Evolutionary conservation across 2,113 vertebrate species (phyloP), one percentile per base, ranked within the genome.

Genomic region (Anas platyrhynchos): DNA sequence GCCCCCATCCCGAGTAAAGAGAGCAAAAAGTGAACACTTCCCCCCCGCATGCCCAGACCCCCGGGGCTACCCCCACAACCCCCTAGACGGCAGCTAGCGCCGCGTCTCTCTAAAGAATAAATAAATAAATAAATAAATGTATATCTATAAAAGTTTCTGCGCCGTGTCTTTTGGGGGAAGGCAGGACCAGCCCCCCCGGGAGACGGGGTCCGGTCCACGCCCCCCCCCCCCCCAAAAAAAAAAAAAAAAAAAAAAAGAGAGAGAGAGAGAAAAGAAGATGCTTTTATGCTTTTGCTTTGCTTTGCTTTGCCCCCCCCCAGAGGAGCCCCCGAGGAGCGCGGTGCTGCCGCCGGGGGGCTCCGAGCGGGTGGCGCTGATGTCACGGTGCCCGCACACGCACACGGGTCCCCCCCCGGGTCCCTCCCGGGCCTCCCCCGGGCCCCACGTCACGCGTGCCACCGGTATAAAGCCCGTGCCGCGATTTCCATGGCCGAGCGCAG

Each of bases 371-470:
- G 93, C 94, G 97, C 92, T 98, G 97, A 97, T 97, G 97, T 98
- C 97, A 98, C 87, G 74, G 59, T 83, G 92, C 74, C 95, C 69
- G 94, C 85, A 63, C 71, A 48, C 90, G 73, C 86, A 56, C 83
- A 23, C 67, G 9, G 71, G 36, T 81, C 74, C 21, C 31, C 18
- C 48, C 86, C 46, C n/a, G 75, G 46, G 46, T 48, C 46, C 46
- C 46, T 20, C 20, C 46, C 46, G 46, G 46, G 46, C 20, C 46
- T 21, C 46, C 46, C 46, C 46, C 46, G 46, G 46, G 75, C 78
- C 93, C 77, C 97, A 97, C 98, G 98, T 98, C 98, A 98, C 94
- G 89, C 92, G 96, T 94, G 88, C 87, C 86, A 73, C 92, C 69
- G 54, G 84, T 96, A 98, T 98, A 98, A 98, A 98, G 97, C 95